phyloP scores from a whole-genome alignment of 1,140 invertebrate species.

The Ruditapes philippinarum region DNA sequence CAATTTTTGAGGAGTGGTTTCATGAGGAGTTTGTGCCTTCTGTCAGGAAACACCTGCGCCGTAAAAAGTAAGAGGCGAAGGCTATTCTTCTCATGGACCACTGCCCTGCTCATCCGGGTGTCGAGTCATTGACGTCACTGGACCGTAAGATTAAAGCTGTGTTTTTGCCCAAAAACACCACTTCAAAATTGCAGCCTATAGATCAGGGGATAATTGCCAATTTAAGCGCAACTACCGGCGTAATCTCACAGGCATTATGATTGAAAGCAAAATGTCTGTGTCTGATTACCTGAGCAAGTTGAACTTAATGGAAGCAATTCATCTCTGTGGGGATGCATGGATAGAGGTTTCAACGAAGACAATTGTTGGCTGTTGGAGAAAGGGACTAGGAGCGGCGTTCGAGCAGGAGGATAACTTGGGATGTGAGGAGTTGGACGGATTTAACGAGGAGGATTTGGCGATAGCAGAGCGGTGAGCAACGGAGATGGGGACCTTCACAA shows the following conservation, averaged over 20 bases:
- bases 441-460: background rate
- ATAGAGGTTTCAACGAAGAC: background rate
- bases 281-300: background rate
- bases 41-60: background rate
- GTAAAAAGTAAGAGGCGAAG: background rate
- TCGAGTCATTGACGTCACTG: background rate
- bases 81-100: slow-evolving; percentile 41
- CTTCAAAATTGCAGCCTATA: slow-evolving; percentile 15
- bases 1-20: background rate
- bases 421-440: background rate
- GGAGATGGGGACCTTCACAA: background rate
- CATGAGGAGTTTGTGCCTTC: slow-evolving; percentile 8
- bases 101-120: slow-evolving; percentile 59
- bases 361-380: background rate
- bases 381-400: background rate
- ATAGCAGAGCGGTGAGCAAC: background rate
- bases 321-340: background rate
- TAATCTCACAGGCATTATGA: background rate
- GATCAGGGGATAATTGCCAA: slow-evolving; percentile 31
- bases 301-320: background rate
- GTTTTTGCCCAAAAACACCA: slow-evolving; percentile 11
- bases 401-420: background rate
- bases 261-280: background rate
- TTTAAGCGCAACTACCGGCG: background rate
- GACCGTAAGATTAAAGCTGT: slow-evolving; percentile 44